These are phyloP conservation scores for Busseola fusca DNA, from an alignment of 2,888 invertebrate species.

Conservation along the genomic window DNA sequence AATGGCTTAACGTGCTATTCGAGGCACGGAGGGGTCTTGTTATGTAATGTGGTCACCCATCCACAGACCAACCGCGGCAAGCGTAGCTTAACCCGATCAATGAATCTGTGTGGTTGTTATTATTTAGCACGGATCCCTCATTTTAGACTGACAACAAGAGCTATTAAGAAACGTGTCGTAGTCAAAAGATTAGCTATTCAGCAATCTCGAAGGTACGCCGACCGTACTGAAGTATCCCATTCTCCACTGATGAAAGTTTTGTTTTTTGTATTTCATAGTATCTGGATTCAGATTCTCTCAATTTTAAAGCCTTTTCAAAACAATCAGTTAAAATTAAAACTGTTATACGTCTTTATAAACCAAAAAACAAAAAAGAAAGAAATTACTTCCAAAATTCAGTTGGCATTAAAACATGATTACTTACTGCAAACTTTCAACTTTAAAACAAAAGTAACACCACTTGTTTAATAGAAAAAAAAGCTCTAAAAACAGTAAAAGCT, in stretches of 20 bases:
- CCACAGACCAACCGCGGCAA: background rate
- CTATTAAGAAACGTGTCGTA: background rate
- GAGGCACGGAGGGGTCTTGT: too few relatives aligned
- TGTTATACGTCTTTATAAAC: background rate
- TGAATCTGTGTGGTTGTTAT: background rate
- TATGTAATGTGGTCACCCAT: too few relatives aligned
- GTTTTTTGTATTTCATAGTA: background rate
- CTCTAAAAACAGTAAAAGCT: slow-evolving; percentile 55
- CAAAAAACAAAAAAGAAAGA: slow-evolving; percentile 3
- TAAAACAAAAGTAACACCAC: slow-evolving; percentile 25
- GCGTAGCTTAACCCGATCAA: background rate
- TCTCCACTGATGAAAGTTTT: too few relatives aligned
- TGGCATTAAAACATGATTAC: background rate
- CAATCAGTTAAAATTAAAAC: background rate
- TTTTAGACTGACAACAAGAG: background rate
- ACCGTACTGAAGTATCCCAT: background rate
- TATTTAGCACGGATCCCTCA: background rate
- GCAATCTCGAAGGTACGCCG: background rate
- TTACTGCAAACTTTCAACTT: slow-evolving; percentile 12
- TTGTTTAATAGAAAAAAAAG: slow-evolving; percentile 19
- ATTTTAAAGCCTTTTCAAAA: background rate
- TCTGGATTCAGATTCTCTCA: background rate
- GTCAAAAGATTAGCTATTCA: background rate
- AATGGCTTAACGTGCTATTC: too few relatives aligned
- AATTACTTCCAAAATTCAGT: background rate